Conservation (phyloP, 2,113 vertebrate genomes). For the Oryctolagus cuniculus region mOryCun1.1 NC_091435.1:108794501-108795000, state of each 20-base stretch:
- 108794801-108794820: background rate
- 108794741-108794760: slow-evolving; percentile 3
- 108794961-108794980: too few relatives aligned
- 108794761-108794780: background rate
- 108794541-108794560: background rate
- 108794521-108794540: slow-evolving; percentile 48
- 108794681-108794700: background rate
- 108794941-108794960: too few relatives aligned
- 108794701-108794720: slow-evolving; percentile 5
- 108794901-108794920: too few relatives aligned
- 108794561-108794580: background rate
- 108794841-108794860: background rate
- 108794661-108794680: background rate
- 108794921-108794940: too few relatives aligned
- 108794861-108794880: background rate
- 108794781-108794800: slow-evolving; percentile 1
- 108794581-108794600: too few relatives aligned
- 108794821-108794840: background rate
- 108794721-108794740: background rate
- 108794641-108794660: background rate
- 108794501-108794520: background rate
- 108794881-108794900: too few relatives aligned
- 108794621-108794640: background rate
- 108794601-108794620: background rate
- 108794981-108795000: too few relatives aligned